phyloP scores from a whole-genome alignment of 2,888 invertebrate genomes.

The Chrysotoxum bicinctum region DNA sequence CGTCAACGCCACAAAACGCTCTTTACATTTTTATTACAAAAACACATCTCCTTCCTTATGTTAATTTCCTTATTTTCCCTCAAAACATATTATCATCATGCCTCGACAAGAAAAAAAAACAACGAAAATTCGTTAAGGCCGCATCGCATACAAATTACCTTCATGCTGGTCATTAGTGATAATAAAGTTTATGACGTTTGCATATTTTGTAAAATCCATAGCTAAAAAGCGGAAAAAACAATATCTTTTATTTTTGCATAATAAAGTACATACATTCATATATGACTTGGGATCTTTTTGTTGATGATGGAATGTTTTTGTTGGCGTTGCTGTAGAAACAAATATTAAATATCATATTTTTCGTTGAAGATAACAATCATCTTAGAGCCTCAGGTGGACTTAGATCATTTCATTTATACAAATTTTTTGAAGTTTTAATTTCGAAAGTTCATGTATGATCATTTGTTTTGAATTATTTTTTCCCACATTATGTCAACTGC shows the following conservation, averaged over 20 bases:
- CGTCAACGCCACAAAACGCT: neutral
- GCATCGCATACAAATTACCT: neutral
- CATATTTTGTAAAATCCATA: neutral
- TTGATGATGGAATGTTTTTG: neutral
- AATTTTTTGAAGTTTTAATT: too few species aligned
- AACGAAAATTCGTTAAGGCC: neutral
- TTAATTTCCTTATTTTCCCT: neutral
- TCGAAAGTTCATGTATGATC: too few species aligned
- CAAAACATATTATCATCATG: neutral
- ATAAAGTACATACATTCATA: neutral
- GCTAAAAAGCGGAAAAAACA: neutral
- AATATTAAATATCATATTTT: neutral
- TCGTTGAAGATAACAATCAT: neutral
- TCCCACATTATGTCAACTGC: too few species aligned
- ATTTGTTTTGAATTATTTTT: too few species aligned
- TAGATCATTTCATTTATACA: too few species aligned
- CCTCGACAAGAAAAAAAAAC: neutral
- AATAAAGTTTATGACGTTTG: slow-evolving; percentile 35
- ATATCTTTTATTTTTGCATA: neutral
- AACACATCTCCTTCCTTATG: slow-evolving; percentile 15
- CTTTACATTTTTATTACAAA: slow-evolving; percentile 10
- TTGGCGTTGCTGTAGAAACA: neutral
- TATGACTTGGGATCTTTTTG: neutral
- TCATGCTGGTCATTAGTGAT: slow-evolving; percentile 31
- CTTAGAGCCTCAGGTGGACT: too few species aligned